Evolutionary conservation across 2,113 vertebrate species (phyloP).

Genomic region (Stegastes partitus): DNA sequence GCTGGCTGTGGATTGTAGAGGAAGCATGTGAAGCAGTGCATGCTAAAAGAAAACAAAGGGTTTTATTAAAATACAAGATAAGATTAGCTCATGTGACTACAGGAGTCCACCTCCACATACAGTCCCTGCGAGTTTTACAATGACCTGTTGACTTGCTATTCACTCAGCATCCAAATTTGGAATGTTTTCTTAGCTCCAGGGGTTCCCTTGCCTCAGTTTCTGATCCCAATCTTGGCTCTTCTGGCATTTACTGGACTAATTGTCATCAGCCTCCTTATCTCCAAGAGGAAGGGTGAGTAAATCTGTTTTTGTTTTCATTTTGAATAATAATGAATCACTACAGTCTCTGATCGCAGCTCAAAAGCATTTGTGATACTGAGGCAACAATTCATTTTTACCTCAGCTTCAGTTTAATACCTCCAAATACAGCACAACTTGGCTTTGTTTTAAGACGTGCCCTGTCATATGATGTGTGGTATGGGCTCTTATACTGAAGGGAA

Average conservation of each 20-base stretch:
- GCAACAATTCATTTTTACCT: background rate
- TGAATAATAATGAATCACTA: background rate
- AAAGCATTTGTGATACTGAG: background rate
- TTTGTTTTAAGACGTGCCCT: background rate
- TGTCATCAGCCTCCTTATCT: slow-evolving; percentile 48
- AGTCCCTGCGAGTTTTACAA: background rate
- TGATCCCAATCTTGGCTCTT: slow-evolving; percentile 58
- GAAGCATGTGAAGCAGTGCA: background rate
- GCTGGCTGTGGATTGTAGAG: too few species aligned
- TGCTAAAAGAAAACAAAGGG: background rate
- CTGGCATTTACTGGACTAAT: slow-evolving; percentile 31
- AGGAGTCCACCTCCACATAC: background rate
- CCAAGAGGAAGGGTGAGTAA: slow-evolving; percentile 59
- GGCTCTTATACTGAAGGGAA: slow-evolving; percentile 18
- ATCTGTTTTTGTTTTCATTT: background rate
- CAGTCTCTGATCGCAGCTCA: background rate
- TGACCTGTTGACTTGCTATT: background rate
- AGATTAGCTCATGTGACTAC: background rate
- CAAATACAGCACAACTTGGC: background rate
- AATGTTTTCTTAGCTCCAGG: slow-evolving; percentile 25
- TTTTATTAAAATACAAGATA: too few species aligned
- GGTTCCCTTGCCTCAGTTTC: slow-evolving; percentile 14
- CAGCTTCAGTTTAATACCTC: background rate
- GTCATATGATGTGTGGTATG: slow-evolving; percentile 51
- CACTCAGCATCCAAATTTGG: background rate